A percentile compares a stretch with the other conserved stretches of the same genome.
Conservation (phyloP, 2,888 invertebrate species). For the Seira sanloemensis region DNA sequence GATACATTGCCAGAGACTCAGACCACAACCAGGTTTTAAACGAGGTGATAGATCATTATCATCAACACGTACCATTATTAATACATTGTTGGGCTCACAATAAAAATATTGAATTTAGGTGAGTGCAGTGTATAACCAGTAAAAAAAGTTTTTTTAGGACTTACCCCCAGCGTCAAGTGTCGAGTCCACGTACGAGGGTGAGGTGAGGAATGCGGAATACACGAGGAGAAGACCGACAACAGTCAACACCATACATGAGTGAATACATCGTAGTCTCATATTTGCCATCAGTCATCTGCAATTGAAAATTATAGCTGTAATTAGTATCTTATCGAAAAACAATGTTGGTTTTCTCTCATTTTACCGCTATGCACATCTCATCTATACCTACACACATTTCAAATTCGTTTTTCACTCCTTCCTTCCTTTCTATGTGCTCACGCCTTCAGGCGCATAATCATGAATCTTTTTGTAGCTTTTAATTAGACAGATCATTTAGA, state of each 20-base stretch:
- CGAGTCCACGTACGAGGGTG: constrained; percentile 70
- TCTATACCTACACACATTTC: no score
- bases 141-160: constrained; percentile 28
- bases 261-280: constrained; percentile 73
- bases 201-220: constrained; percentile 73
- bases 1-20: constrained; percentile 22
- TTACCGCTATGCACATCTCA: no score
- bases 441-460: background rate
- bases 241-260: constrained; percentile 73
- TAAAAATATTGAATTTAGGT: background rate
- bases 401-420: background rate
- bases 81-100: background rate
- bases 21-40: constrained; percentile 27
- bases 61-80: background rate
- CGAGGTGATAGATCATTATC: constrained; percentile 45
- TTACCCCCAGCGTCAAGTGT: constrained; percentile 65
- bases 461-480: background rate
- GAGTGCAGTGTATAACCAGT: background rate
- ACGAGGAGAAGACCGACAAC: constrained; percentile 72
- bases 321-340: background rate
- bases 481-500: background rate
- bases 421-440: background rate
- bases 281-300: constrained; percentile 73
- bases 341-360: no score
- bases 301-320: constrained; percentile 31